phyloP scores from a whole-genome alignment of 2,888 invertebrate species.

The Tinea pellionella region DNA sequence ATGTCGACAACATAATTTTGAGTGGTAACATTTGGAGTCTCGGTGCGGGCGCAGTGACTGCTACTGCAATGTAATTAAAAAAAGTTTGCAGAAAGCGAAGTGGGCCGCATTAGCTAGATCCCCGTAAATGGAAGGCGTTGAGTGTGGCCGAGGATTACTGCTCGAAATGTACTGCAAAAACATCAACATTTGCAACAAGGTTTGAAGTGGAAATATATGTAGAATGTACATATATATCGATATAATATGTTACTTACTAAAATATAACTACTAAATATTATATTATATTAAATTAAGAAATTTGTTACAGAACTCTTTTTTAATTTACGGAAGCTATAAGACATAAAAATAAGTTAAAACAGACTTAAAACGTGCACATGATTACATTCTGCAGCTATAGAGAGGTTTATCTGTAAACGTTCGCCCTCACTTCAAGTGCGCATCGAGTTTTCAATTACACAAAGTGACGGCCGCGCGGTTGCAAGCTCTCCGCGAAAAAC shows the following conservation, averaged over 20 bases:
- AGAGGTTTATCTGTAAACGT: slow-evolving; percentile 55
- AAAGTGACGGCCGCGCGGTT: slow-evolving; percentile 56
- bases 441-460: slow-evolving; percentile 68
- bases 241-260: too few species aligned
- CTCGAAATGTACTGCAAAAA: slow-evolving; percentile 9
- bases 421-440: slow-evolving; percentile 54
- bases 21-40: not conserved
- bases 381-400: slow-evolving; percentile 2
- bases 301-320: not conserved
- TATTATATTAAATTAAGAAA: too few species aligned
- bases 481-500: slow-evolving; percentile 55
- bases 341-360: not conserved
- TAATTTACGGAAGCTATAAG: not conserved
- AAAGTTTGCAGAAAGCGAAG: slow-evolving; percentile 11
- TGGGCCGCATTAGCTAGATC: slow-evolving; percentile 13
- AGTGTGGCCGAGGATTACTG: slow-evolving; percentile 12
- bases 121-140: slow-evolving; percentile 13
- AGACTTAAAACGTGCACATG: not conserved
- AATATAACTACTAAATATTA: too few species aligned
- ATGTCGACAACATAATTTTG: not conserved
- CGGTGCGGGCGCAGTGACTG: not conserved
- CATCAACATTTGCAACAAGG: slow-evolving; percentile 11
- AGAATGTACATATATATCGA: not conserved
- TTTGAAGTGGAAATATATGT: not conserved
- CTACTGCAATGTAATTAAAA: slow-evolving; percentile 13